A percentile compares a stretch with the other conserved stretches of the same genome.
These are phyloP conservation scores for Porites rus DNA, from an alignment of 92 coral and sea anemone species.

Conservation along the genomic window DNA sequence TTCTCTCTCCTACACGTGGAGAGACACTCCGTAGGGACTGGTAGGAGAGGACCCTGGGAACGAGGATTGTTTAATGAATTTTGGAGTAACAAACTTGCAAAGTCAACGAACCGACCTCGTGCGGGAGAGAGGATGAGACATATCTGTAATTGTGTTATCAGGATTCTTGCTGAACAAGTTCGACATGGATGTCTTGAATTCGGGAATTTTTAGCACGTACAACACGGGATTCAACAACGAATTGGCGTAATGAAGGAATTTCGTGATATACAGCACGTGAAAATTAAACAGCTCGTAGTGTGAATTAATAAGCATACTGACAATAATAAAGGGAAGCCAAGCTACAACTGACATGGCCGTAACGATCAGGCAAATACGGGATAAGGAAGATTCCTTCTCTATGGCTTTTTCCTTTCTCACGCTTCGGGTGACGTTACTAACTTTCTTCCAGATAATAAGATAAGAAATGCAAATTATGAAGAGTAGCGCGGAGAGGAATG, in stretches of 20 bases:
- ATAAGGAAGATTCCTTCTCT: constrained; percentile 32
- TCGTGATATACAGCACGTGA: constrained; percentile 17
- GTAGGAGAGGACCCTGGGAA: too few relatives aligned
- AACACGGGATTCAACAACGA: constrained; percentile 31
- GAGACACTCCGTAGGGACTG: too few relatives aligned
- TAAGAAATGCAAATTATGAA: constrained; percentile 17
- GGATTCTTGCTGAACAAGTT: not conserved
- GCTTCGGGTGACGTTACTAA: not conserved
- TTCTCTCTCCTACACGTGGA: too few relatives aligned
- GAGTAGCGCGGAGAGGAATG: constrained; percentile 32
- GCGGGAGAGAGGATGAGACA: not conserved
- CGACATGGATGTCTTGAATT: constrained; percentile 21
- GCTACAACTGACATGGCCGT: constrained; percentile 23
- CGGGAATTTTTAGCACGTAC: constrained; percentile 34
- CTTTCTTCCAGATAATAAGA: constrained; percentile 20
- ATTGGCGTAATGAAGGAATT: constrained; percentile 32
- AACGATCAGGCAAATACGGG: constrained; percentile 23
- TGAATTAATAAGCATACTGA: not conserved
- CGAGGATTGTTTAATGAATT: not conserved
- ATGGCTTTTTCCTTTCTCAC: not conserved
- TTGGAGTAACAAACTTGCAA: not conserved
- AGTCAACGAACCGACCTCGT: not conserved
- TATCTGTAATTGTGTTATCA: not conserved
- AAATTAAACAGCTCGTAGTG: not conserved
- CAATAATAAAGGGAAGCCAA: constrained; percentile 34